Base-by-base conservation (phyloP, 2,797 vertebrate genomes). In the Acipenser transmontanus region DNA sequence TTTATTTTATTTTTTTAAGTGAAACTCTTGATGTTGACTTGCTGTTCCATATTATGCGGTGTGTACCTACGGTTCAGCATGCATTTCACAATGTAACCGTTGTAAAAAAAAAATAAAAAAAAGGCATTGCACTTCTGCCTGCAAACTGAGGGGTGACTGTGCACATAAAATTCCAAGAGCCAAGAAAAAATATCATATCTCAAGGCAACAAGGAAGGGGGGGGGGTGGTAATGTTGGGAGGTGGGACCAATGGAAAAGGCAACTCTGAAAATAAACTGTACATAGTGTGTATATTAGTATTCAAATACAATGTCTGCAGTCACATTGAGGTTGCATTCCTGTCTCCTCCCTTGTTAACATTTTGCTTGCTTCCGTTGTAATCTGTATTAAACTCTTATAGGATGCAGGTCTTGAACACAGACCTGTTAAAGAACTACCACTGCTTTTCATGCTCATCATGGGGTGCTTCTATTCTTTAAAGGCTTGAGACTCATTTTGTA, bases 231-330 rank as follows among this genome's bases (percentile, higher is more conserved):
- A 63, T 54, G 59, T 51, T 66, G 14, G 74, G 66, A 74, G 73
- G 77, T 49, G 74, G 77, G 84, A 77, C 78, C 80, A 79, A 71
- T 76, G 69, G 68, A 78, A 73, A 76, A 76, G 80, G 73, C 62
- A 74, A 78, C 73, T 78, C 73, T 79, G 77, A 61, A 68, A 72
- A 72, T 75, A 78, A 83, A 79, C 75, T 92, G 92, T 93, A 92
- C 71, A 93, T 89, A 90, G 71, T 79, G 74, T 91, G 87, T 93
- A 91, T 87, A 87, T 87, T 88, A 84, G 82, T 73, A 82, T 82
- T 81, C 77, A 73, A 73, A 57, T 78, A 82, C 80, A 78, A 72
- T 82, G 82, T 89, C 84, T 85, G 80, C 82, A 84, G 86, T 88
- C 83, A 81, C 76, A 81, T 77, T 73, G 78, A 84, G 81, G 77